Conservation (phyloP, 1,140 invertebrate genomes). For the Sinonovacula constricta region DNA sequence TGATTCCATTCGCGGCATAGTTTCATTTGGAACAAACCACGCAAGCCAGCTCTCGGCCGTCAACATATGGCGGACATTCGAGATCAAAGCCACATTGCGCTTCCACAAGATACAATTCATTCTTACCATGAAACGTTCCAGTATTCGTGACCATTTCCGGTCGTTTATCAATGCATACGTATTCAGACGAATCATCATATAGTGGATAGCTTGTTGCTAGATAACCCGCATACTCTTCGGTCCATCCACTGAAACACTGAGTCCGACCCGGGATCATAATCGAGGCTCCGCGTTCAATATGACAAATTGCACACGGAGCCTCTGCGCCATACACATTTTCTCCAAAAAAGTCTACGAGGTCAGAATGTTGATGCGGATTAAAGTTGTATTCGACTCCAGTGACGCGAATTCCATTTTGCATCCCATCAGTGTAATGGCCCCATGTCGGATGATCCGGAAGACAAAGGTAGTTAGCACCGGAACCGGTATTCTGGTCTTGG, state of each 20-base stretch:
- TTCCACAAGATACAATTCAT: constrained; percentile 51
- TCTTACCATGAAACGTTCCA: constrained; percentile 13
- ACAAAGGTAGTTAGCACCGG: constrained; percentile 48
- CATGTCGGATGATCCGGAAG: constrained; percentile 43
- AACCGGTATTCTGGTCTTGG: background rate
- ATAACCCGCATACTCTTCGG: constrained; percentile 55
- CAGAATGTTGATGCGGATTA: background rate
- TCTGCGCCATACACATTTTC: constrained; percentile 4
- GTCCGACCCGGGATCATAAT: constrained; percentile 56
- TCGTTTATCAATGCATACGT: constrained; percentile 53
- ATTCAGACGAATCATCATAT: constrained; percentile 33
- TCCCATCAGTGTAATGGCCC: background rate
- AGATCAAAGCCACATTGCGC: constrained; percentile 38
- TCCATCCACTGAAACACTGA: constrained; percentile 52
- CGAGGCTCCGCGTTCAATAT: constrained; percentile 3
- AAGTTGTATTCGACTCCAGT: constrained; percentile 36
- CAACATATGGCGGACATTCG: constrained; percentile 56
- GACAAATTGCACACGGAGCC: constrained; percentile 55
- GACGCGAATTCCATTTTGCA: constrained; percentile 10
- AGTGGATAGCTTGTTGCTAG: constrained; percentile 40
- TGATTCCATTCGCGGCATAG: no score
- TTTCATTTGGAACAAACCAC: constrained; percentile 63
- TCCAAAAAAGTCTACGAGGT: constrained; percentile 1
- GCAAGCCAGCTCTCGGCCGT: constrained; percentile 55
- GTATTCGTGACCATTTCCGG: constrained; percentile 34